Conservation (phyloP, 2,888 invertebrate genomes). For the Ligdia adustata region DNA sequence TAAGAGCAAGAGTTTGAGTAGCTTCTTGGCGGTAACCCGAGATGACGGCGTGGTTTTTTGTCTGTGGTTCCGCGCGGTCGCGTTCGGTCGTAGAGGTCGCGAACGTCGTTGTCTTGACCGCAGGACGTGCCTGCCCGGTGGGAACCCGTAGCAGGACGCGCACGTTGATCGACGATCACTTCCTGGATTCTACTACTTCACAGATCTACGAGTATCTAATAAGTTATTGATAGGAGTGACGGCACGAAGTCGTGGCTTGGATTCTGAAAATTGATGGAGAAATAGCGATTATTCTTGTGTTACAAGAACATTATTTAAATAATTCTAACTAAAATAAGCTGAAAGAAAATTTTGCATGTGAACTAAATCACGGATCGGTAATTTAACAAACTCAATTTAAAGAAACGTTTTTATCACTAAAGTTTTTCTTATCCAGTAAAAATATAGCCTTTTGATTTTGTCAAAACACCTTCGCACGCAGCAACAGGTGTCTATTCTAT, state of each 20-base stretch:
- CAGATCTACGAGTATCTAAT: too few relatives aligned
- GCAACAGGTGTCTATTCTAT: slow-evolving; percentile 22
- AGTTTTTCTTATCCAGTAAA: slow-evolving; percentile 6
- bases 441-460: slow-evolving; percentile 13
- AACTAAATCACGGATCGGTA: too few relatives aligned
- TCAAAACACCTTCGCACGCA: slow-evolving; percentile 19
- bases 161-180: slow-evolving; percentile 44
- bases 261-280: too few relatives aligned
- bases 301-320: too few relatives aligned
- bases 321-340: too few relatives aligned
- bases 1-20: slow-evolving; percentile 59
- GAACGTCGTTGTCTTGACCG: slow-evolving; percentile 45
- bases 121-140: slow-evolving; percentile 62
- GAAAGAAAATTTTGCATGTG: too few relatives aligned
- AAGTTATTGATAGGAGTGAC: too few relatives aligned
- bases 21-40: slow-evolving; percentile 62
- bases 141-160: slow-evolving; percentile 53
- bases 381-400: too few relatives aligned
- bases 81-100: slow-evolving; percentile 55
- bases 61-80: slow-evolving; percentile 44
- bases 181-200: slow-evolving; percentile 49
- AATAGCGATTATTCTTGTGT: too few relatives aligned
- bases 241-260: too few relatives aligned
- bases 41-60: slow-evolving; percentile 60
- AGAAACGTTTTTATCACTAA: too few relatives aligned